These are phyloP conservation scores for Eurypyga helias DNA, from an alignment of 2,113 vertebrate species.

Conservation along the genomic window DNA sequence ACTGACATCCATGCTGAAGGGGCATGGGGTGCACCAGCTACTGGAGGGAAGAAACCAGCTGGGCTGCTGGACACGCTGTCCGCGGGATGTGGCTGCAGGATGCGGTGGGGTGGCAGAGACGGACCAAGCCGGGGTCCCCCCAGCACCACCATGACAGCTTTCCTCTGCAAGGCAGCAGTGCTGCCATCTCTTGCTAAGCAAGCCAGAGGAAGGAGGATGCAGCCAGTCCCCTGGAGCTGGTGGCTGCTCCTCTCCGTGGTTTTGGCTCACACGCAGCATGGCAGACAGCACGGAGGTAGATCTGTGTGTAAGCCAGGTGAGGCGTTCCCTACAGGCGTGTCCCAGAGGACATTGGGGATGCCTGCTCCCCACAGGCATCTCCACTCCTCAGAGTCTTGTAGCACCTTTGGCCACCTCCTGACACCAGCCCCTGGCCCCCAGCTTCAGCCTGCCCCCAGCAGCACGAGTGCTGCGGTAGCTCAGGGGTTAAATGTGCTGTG, in stretches of 20 bases:
- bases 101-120: fast-evolving
- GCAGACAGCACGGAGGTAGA: not conserved
- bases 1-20: fast-evolving
- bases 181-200: not conserved
- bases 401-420: not conserved
- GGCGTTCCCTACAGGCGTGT: fast-evolving
- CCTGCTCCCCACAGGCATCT: not conserved
- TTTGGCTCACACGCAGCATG: fast-evolving
- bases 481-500: not conserved
- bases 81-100: fast-evolving
- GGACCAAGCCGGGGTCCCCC: fast-evolving
- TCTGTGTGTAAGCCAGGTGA: not conserved
- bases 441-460: not conserved
- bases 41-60: not conserved
- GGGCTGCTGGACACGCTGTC: not conserved
- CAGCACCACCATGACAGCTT: not conserved
- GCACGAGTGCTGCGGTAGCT: fast-evolving
- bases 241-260: not conserved
- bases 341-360: not conserved
- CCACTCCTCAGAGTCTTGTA: not conserved
- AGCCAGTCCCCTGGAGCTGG: not conserved
- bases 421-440: not conserved
- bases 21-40: not conserved
- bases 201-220: not conserved
- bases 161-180: not conserved